Conservation (phyloP, 2,797 vertebrate species). For the Schizothorax lantsangensis region DNA sequence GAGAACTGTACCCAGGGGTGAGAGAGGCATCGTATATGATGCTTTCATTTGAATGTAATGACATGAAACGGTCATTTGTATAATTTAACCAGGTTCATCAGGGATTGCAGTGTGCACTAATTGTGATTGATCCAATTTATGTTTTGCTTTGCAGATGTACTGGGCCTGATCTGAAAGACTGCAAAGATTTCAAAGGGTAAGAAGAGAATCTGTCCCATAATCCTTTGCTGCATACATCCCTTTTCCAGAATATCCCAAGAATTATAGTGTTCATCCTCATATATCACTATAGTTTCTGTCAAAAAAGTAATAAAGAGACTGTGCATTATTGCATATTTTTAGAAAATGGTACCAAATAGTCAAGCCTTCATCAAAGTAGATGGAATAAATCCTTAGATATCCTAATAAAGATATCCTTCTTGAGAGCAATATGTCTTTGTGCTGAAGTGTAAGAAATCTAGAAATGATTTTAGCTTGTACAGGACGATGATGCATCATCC, state of each 20-base stretch:
- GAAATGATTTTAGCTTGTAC: not conserved
- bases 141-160: constrained; percentile 80
- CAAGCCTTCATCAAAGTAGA: not conserved
- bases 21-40: constrained; percentile 54
- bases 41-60: not conserved
- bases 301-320: not conserved
- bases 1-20: constrained; percentile 92
- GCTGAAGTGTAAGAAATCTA: not conserved
- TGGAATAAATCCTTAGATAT: no score
- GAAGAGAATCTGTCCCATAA: not conserved
- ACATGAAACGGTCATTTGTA: not conserved
- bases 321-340: not conserved
- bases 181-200: constrained; percentile 78
- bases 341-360: not conserved
- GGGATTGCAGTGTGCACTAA: not conserved
- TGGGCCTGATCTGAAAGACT: constrained; percentile 85
- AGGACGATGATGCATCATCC: not conserved
- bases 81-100: not conserved
- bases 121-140: constrained; percentile 37
- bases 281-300: not conserved
- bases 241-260: not conserved
- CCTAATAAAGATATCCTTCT: not conserved
- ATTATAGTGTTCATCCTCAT: not conserved
- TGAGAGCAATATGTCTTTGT: not conserved
- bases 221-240: not conserved